Conservation (phyloP, 2,888 invertebrate genomes). For the Bimastos eiseni region DNA sequence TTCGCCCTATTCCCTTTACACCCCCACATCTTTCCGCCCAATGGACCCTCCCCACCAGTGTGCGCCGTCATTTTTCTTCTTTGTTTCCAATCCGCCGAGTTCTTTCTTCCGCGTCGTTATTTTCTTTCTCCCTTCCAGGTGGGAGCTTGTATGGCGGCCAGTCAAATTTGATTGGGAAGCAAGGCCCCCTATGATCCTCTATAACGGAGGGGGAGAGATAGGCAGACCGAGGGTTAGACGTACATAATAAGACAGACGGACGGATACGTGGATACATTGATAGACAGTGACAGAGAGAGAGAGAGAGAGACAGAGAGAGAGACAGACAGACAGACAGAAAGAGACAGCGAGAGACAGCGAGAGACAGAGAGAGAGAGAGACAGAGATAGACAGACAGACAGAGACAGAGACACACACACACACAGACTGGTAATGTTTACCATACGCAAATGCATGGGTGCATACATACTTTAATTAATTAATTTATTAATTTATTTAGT, state of each 20-base stretch:
- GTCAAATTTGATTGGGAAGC: neutral
- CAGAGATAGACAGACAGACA: too few relatives aligned
- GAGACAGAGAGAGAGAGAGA: too few relatives aligned
- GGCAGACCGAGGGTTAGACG: neutral
- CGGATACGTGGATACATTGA: neutral
- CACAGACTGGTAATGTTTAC: too few relatives aligned
- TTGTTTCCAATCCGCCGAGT: neutral
- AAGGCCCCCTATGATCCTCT: neutral
- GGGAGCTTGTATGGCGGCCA: neutral
- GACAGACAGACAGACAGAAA: neutral
- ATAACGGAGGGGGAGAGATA: neutral
- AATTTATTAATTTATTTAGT: too few relatives aligned
- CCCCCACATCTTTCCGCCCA: too few relatives aligned
- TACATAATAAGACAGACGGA: too few relatives aligned
- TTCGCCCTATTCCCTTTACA: neutral
- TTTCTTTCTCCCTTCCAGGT: neutral
- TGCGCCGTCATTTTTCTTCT: neutral
- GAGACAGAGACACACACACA: neutral
- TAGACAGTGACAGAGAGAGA: neutral
- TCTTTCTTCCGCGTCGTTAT: neutral
- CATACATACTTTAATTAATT: too few relatives aligned
- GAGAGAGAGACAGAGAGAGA: neutral
- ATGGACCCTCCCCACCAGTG: neutral
- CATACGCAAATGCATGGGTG: too few relatives aligned
- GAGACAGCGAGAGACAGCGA: neutral